Percentiles rank a stretch among this genome's conserved stretches.
Conservation (phyloP, 2,113 vertebrate species). For the Orycteropus afer region DNA sequence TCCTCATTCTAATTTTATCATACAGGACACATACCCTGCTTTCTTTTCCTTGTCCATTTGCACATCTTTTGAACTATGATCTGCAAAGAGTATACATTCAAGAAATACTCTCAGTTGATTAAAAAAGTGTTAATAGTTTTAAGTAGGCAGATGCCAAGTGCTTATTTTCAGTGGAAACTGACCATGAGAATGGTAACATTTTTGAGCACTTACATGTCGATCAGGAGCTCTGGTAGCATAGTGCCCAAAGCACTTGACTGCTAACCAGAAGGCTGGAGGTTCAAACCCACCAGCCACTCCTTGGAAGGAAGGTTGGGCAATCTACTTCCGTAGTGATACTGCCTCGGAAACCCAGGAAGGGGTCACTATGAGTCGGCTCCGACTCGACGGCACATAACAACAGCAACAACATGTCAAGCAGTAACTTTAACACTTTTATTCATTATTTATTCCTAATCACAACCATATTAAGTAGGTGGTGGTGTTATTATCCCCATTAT, state of each 20-base stretch:
- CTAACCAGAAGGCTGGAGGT: no score
- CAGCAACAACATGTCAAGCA: fast-evolving
- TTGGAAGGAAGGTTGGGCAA: no score
- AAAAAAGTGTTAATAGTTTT: neutral
- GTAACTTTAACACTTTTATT: neutral
- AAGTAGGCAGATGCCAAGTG: neutral
- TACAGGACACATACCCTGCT: neutral
- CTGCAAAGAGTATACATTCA: neutral
- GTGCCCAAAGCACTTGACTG: no score
- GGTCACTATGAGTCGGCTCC: no score
- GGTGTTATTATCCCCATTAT: neutral
- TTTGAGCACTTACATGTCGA: neutral
- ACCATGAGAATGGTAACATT: neutral
- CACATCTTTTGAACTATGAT: neutral
- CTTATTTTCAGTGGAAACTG: neutral
- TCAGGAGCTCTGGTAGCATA: no score
- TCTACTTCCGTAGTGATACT: no score
- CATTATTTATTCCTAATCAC: neutral
- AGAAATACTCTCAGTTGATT: neutral
- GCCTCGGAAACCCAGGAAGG: no score
- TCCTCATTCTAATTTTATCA: neutral
- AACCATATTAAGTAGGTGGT: neutral
- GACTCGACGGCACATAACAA: no score
- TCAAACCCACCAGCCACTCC: no score
- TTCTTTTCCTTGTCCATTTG: neutral